phyloP scores from a whole-genome alignment of 1,140 invertebrate species.

The Ostrea edulis region DNA sequence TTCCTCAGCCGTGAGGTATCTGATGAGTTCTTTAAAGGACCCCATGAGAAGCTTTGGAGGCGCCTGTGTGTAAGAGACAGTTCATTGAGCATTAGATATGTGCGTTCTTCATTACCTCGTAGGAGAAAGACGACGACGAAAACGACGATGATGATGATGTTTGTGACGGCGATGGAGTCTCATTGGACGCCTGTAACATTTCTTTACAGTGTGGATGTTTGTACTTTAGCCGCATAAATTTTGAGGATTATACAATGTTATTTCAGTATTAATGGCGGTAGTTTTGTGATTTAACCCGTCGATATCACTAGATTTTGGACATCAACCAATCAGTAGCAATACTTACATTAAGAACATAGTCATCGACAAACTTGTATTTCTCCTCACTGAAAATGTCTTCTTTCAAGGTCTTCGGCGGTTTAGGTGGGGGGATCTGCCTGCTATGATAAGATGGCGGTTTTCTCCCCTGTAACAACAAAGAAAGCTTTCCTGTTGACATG shows the following conservation, averaged over 20 bases:
- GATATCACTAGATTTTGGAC: too few relatives aligned
- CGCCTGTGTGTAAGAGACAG: constrained; percentile 53
- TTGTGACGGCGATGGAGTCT: too few relatives aligned
- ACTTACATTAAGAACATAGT: constrained; percentile 69
- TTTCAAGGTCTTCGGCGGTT: constrained; percentile 64
- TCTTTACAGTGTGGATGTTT: too few relatives aligned
- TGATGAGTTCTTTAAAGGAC: constrained; percentile 70
- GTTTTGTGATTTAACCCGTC: too few relatives aligned
- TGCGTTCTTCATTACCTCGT: too few relatives aligned
- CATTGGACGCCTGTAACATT: too few relatives aligned
- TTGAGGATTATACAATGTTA: too few relatives aligned
- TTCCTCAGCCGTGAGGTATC: constrained; percentile 63
- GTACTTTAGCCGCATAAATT: too few relatives aligned
- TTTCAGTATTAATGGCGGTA: too few relatives aligned
- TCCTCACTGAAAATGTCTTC: constrained; percentile 65
- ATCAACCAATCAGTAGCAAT: not conserved
- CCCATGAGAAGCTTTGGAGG: constrained; percentile 63
- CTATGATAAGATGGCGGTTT: constrained; percentile 57
- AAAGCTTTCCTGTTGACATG: not conserved
- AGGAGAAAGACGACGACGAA: too few relatives aligned
- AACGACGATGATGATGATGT: too few relatives aligned
- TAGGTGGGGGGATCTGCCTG: constrained; percentile 67
- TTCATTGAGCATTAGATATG: not conserved
- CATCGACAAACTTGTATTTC: constrained; percentile 67
- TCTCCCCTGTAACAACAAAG: not conserved